Evolutionary conservation across 2,888 invertebrate genomes (phyloP).

Genomic region (Phaedon cochleariae): DNA sequence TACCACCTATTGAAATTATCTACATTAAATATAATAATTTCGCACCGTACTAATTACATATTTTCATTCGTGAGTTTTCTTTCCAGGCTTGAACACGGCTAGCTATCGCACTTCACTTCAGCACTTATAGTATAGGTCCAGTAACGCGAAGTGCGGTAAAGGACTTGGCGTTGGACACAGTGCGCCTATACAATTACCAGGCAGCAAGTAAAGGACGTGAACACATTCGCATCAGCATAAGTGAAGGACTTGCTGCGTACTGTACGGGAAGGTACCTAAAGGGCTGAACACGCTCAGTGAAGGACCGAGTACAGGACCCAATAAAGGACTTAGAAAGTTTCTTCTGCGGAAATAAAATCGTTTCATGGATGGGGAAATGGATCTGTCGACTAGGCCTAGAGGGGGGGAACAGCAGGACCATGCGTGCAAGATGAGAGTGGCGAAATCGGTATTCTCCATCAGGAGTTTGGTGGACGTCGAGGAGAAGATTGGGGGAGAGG

Average conservation of each 20-base stretch:
- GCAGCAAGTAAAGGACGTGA: not conserved
- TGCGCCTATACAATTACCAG: too few species aligned
- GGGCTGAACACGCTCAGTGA: too few species aligned
- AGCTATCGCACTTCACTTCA: too few species aligned
- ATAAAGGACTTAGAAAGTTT: not conserved
- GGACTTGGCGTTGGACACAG: too few species aligned
- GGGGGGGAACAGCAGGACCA: slow-evolving; percentile 55
- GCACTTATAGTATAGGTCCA: too few species aligned
- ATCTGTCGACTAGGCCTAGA: slow-evolving; percentile 63
- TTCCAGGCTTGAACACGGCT: not conserved
- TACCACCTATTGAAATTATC: too few species aligned
- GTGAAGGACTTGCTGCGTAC: not conserved
- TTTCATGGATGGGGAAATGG: slow-evolving; percentile 61
- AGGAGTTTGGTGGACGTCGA: slow-evolving; percentile 67
- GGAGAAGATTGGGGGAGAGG: slow-evolving; percentile 56
- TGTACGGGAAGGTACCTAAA: not conserved
- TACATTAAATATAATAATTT: not conserved
- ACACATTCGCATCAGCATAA: not conserved
- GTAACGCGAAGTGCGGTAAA: too few species aligned
- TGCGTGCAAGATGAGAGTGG: slow-evolving; percentile 64
- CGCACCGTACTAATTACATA: not conserved
- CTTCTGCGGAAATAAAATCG: not conserved
- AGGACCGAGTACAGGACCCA: too few species aligned
- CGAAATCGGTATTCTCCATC: slow-evolving; percentile 69
- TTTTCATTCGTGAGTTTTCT: not conserved